phyloP scores from a whole-genome alignment of 92 coral and sea anemone species.

The Porites lobata region DNA sequence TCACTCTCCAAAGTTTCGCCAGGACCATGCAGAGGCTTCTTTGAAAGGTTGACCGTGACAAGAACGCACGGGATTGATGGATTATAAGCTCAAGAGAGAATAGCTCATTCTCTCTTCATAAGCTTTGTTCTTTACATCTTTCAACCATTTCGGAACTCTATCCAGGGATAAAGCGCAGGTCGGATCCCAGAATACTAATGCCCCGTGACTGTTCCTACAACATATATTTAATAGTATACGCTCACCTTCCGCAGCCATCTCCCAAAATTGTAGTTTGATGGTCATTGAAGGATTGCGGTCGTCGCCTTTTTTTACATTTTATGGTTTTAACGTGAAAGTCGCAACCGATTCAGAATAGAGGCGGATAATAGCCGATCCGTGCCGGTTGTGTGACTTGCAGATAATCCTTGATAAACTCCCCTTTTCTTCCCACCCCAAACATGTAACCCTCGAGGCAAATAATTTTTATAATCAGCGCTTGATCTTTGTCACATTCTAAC shows the following conservation, averaged over 20 bases:
- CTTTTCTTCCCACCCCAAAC: conserved; percentile 44
- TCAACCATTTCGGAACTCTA: conserved; percentile 48
- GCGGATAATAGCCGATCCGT: background rate
- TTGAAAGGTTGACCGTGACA: conserved; percentile 53
- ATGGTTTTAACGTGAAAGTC: conserved; percentile 26
- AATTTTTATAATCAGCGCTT: conserved; percentile 18
- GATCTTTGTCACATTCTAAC: background rate
- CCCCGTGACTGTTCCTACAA: conserved; percentile 51
- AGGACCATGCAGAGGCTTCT: too few species aligned
- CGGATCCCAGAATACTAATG: conserved; percentile 76
- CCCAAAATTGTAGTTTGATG: conserved; percentile 61
- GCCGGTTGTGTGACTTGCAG: conserved; percentile 29
- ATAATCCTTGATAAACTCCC: conserved; percentile 65
- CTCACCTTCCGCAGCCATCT: conserved; percentile 63
- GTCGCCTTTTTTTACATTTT: background rate
- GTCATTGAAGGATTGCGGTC: background rate
- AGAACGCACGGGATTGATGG: conserved; percentile 59
- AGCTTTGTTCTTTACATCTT: background rate
- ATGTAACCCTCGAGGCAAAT: conserved; percentile 70
- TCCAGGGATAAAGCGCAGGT: conserved; percentile 38
- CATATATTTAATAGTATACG: background rate
- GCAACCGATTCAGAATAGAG: conserved; percentile 29
- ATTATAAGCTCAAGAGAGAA: too few species aligned
- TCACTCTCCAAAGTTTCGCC: too few species aligned
- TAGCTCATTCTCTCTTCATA: background rate